Evolutionary conservation across 2,888 invertebrate genomes (phyloP).

Genomic region (Crioceris asparagi): DNA sequence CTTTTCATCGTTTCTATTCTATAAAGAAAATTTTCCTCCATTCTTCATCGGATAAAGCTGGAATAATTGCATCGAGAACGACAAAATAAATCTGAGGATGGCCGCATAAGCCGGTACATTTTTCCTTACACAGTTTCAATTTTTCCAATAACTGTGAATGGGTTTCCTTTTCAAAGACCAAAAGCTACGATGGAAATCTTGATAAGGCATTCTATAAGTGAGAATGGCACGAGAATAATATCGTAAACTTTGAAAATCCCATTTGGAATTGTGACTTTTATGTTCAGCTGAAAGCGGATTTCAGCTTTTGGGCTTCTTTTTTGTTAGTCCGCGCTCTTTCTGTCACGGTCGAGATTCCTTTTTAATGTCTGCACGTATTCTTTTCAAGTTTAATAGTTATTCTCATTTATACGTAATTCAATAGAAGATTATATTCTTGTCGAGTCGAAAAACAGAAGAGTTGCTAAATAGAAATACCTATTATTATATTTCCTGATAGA

Average conservation of each 20-base stretch:
- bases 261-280: constrained; percentile 43
- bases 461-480: too few species aligned
- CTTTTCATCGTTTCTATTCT: too few species aligned
- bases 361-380: too few species aligned
- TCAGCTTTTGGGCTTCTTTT: constrained; percentile 37
- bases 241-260: constrained; percentile 43
- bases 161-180: constrained; percentile 33
- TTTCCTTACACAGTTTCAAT: constrained; percentile 31
- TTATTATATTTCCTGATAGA: too few species aligned
- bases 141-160: constrained; percentile 36
- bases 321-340: too few species aligned
- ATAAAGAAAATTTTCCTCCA: too few species aligned
- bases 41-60: constrained; percentile 14
- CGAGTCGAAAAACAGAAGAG: too few species aligned
- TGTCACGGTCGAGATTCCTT: constrained; percentile 15
- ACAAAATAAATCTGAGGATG: constrained; percentile 26
- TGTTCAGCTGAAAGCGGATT: constrained; percentile 40
- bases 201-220: constrained; percentile 38
- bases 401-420: too few species aligned
- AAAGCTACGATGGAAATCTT: constrained; percentile 34
- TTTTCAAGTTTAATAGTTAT: too few species aligned
- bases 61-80: constrained; percentile 20
- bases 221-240: constrained; percentile 40
- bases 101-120: constrained; percentile 23
- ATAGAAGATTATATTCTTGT: too few species aligned